Base-by-base conservation (phyloP, 2,797 vertebrate genomes). In the Falco novaeseelandiae region DNA sequence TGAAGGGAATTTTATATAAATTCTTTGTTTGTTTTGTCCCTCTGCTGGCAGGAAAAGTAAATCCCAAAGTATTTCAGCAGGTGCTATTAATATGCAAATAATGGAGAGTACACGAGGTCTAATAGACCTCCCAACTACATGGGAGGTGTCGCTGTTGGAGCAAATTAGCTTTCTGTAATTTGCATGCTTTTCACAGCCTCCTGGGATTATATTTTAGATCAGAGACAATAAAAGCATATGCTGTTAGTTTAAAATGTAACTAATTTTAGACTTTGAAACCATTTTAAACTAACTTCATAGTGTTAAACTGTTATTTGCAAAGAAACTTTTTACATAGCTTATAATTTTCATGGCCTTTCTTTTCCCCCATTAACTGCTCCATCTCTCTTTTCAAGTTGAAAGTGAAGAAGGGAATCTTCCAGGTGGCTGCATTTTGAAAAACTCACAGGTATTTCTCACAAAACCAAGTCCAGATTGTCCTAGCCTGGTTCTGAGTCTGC, bases 31-130 rank as follows among this genome's bases (percentile, higher is more conserved):
- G 91, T 97, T 96, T 96, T 94, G 96, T 98, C 98, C 97, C 97
- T 98, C 98, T 98, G 95, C 97, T 97, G 98, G 97, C 97, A 96
- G 95, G 94, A 95, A 84, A 97, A 98, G 96, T 97, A 98, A 98
- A 98, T 98, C 98, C 98, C 97, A 97, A 97, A 98, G 97, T 98
- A 97, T 97, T 98, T 98, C 97, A 97, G 98, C 97, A 98, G 97
- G 97, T 98, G 97, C 98, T 97, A 98, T 98, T 98, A 98, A 98
- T 98, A 98, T 98, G 98, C 98, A 98, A 98, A 98, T 98, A 98
- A 98, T 94, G 97, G 97, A 96, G 97, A 97, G 96, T 98, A 96
- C 88, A 84, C 94, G 95, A 95, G 90, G 97, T 98, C 97, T 98
- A 97, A 98, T 97, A 98, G 98, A 97, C 98, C 98, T 98, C 98